These are phyloP conservation scores for Hafferia zeledoni DNA, from an alignment of 2,797 vertebrate species.

Conservation along the genomic window DNA sequence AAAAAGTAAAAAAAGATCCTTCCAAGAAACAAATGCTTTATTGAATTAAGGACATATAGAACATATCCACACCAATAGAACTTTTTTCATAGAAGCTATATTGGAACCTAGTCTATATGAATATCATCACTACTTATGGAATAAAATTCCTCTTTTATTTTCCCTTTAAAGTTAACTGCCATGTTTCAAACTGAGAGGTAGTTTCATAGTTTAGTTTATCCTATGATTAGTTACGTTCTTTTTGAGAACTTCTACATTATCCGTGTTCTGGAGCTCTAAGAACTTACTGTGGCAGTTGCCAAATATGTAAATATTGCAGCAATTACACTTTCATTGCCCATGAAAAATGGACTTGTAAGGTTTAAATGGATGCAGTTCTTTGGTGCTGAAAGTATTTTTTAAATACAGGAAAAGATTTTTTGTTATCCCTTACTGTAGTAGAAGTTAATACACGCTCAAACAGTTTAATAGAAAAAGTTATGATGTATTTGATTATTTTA, in stretches of 20 bases:
- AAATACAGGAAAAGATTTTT: constrained; percentile 52
- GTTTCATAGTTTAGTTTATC: constrained; percentile 14
- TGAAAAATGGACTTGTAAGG: constrained; percentile 14
- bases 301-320: constrained; percentile 55
- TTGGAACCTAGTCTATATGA: not conserved
- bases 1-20: not conserved
- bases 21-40: not conserved
- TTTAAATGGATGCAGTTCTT: constrained; percentile 54
- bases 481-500: constrained; percentile 4
- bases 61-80: not conserved
- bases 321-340: constrained; percentile 62
- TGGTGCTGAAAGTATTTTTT: constrained; percentile 32
- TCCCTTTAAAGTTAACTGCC: not conserved
- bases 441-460: not conserved
- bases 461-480: constrained; percentile 16
- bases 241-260: not conserved
- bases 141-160: not conserved
- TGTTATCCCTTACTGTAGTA: not conserved
- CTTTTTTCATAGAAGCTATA: not conserved
- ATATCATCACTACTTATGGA: not conserved
- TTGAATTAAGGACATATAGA: not conserved
- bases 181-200: not conserved
- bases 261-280: constrained; percentile 22
- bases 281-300: constrained; percentile 39
- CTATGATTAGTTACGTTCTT: not conserved